These are phyloP conservation scores for Zoanthus sociatus DNA, from an alignment of 92 coral and sea anemone species.

Conservation along the genomic window DNA sequence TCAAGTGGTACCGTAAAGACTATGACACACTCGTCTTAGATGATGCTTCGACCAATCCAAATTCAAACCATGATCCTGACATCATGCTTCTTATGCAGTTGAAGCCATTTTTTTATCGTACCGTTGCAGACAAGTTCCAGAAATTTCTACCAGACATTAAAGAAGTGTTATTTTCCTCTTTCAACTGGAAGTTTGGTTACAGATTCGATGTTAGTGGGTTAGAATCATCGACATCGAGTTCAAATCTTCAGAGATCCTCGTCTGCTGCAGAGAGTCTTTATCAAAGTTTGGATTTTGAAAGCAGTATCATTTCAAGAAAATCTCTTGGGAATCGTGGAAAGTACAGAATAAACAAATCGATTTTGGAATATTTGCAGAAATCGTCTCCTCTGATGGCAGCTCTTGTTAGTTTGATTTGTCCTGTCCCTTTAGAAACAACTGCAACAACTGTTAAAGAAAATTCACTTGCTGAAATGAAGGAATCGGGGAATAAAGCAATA, in stretches of 20 bases:
- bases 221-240: conserved; percentile 72
- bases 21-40: conserved; percentile 62
- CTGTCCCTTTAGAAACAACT: conserved; percentile 44
- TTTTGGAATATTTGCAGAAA: conserved; percentile 80
- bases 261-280: conserved; percentile 81
- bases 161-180: conserved; percentile 78
- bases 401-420: conserved; percentile 81
- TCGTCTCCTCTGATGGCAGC: conserved; percentile 87
- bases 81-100: conserved; percentile 75
- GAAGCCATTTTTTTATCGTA: conserved; percentile 80
- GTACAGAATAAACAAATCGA: conserved; percentile 71
- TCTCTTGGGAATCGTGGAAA: conserved; percentile 69
- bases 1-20: conserved; percentile 88
- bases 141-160: conserved; percentile 70
- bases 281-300: conserved; percentile 69
- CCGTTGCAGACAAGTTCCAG: conserved; percentile 67
- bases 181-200: conserved; percentile 92
- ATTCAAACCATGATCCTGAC: conserved; percentile 55
- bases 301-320: conserved; percentile 56
- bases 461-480: not conserved
- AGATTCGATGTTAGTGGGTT: conserved; percentile 68
- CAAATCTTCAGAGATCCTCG: conserved; percentile 67
- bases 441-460: conserved; percentile 1
- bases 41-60: conserved; percentile 10
- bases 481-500: not conserved